Conservation (phyloP, 2,888 invertebrate species). For the Drosophila flavopinicola region DNA sequence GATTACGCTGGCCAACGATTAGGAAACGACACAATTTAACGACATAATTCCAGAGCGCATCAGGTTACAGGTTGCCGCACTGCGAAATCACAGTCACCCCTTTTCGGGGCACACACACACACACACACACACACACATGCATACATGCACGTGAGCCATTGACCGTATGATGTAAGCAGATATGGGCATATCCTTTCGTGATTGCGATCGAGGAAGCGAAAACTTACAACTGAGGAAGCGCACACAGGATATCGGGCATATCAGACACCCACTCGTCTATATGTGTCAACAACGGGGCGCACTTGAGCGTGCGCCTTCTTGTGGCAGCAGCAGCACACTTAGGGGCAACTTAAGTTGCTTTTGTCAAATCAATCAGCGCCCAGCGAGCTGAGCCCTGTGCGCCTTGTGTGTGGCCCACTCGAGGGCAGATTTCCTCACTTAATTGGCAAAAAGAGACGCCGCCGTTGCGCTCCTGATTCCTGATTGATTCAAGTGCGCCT, state of each 20-base stretch:
- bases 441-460: conserved; percentile 58
- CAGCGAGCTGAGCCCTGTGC: conserved; percentile 10
- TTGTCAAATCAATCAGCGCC: conserved; percentile 69
- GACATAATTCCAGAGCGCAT: conserved; percentile 79
- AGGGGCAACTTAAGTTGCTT: conserved; percentile 64
- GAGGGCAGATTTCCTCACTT: conserved; percentile 65
- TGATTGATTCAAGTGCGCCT: conserved; percentile 59
- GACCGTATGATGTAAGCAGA: conserved; percentile 67
- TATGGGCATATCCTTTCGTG: conserved; percentile 79
- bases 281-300: conserved; percentile 66
- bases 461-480: conserved; percentile 7
- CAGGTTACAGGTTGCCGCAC: conserved; percentile 55
- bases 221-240: conserved; percentile 82
- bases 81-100: conserved; percentile 56
- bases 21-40: conserved; percentile 79
- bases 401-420: conserved; percentile 57
- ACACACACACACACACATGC: no score
- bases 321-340: no score
- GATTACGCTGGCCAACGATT: conserved; percentile 71
- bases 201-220: conserved; percentile 81
- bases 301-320: conserved; percentile 63
- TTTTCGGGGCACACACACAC: conserved; percentile 49
- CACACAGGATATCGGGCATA: conserved; percentile 64
- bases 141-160: conserved; percentile 42
- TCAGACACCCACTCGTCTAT: conserved; percentile 58